Base-by-base conservation (phyloP, 2,888 invertebrate genomes). In the Glomeris marginata region DNA sequence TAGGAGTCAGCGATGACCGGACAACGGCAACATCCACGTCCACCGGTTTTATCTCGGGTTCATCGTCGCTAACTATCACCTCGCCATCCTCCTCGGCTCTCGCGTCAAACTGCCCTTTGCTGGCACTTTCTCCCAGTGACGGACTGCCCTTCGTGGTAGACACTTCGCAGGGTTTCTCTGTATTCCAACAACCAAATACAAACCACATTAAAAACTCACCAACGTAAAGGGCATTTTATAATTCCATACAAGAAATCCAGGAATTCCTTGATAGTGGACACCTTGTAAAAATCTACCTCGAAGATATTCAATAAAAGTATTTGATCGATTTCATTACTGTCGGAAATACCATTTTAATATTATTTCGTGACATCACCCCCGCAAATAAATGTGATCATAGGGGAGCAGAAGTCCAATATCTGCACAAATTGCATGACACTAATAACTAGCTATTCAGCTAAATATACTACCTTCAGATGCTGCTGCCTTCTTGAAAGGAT, bases 401-500 rank as follows among this genome's bases (percentile, higher is more conserved):
- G 36, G 13, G 10, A 36, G 13, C 13, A 36, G 36, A 36, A 36
- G 13, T 10, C 10, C 13, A 10, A 36, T 36, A 10, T 36, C 36
- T n/a, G n/a, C n/a, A n/a, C n/a, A n/a, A n/a, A n/a, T n/a, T n/a
- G n/a, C n/a, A n/a, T 13, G 13, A 36, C 11, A 36, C 10, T 13
- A 36, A 11, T 36, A 36, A 11, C 13, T 36, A 10, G 36, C 11
- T 36, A 13, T 36, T 36, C 10, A 36, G 13, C 18, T 15, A 16
- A 8, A 18, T 8, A 38, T 10, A 5, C 22, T 22, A 15, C 21
- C 28, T 34, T 33, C n/a, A 2, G n/a, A 34, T 4, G 5, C 33
- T n/a, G 44, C 50, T 15, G 45, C 38, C 38, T 40, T 50, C 21
- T 45, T 33, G 45, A 50, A 50, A 16, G 50, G 50, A 34, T 50